These are phyloP conservation scores for Ochlodes sylvanus DNA, from an alignment of 2,888 invertebrate genomes.

Conservation along the genomic window DNA sequence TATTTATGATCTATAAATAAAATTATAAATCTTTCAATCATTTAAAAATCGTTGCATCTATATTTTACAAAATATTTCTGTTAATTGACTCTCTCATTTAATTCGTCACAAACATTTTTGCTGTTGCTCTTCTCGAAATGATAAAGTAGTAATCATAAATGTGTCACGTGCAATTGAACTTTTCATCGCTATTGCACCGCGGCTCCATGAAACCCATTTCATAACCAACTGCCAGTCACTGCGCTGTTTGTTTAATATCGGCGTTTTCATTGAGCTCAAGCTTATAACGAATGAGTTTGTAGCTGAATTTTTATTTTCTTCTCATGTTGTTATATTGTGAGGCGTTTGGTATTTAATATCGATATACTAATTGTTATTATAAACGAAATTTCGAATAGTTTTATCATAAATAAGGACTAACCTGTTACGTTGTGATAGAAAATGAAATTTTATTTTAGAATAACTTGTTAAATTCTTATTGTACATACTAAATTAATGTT, in stretches of 20 bases:
- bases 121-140: conserved; percentile 5
- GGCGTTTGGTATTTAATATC: conserved; percentile 6
- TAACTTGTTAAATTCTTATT: conserved; percentile 18
- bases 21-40: no score
- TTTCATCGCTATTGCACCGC: conserved; percentile 24
- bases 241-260: conserved; percentile 22
- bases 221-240: conserved; percentile 24
- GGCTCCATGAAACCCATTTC: conserved; percentile 24
- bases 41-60: no score
- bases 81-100: no score
- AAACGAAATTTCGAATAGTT: conserved; percentile 15
- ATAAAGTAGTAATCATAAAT: conserved; percentile 6
- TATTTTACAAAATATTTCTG: no score
- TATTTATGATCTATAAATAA: no score
- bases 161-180: conserved; percentile 26
- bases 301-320: conserved; percentile 13
- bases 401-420: background rate
- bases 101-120: conserved; percentile 15
- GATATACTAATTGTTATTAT: conserved; percentile 1
- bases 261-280: conserved; percentile 16
- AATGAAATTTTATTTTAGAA: conserved; percentile 24
- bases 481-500: conserved; percentile 15
- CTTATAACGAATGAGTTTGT: conserved; percentile 21
- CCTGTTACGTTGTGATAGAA: conserved; percentile 31
- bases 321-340: conserved; percentile 1